These are phyloP conservation scores for Julus scanicus DNA, from an alignment of 2,888 invertebrate species.

Conservation along the genomic window DNA sequence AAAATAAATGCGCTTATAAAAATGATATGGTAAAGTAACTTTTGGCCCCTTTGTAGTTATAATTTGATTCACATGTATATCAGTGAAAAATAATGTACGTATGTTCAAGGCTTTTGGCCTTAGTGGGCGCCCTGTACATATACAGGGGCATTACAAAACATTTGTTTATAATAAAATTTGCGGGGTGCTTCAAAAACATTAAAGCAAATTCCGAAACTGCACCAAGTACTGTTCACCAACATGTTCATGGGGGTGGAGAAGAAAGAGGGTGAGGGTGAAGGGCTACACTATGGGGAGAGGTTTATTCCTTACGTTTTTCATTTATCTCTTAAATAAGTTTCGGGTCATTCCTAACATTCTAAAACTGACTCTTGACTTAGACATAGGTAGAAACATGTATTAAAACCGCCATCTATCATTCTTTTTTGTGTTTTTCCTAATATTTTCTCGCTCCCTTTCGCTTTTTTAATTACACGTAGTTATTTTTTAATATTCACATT, in stretches of 20 bases:
- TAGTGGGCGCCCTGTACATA: no score
- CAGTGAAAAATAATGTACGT: no score
- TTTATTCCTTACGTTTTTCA: neutral
- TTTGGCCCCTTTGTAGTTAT: no score
- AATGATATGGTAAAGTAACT: no score
- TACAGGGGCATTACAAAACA: no score
- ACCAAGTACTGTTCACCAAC: neutral
- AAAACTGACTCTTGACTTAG: constrained; percentile 22
- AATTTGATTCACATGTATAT: no score
- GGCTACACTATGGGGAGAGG: neutral
- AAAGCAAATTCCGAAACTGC: no score
- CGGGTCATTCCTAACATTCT: neutral
- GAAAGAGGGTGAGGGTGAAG: neutral
- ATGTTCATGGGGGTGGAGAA: neutral
- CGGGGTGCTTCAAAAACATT: no score
- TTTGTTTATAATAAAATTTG: no score
- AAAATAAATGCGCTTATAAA: no score
- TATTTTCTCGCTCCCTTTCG: neutral
- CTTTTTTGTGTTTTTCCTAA: no score
- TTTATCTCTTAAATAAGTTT: neutral
- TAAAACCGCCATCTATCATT: neutral
- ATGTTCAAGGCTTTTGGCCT: no score
- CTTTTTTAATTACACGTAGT: neutral
- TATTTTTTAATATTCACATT: constrained; percentile 32
- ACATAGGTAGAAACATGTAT: constrained; percentile 27